Conservation (phyloP, 2,797 vertebrate species). For the Buceros bicornis region DNA sequence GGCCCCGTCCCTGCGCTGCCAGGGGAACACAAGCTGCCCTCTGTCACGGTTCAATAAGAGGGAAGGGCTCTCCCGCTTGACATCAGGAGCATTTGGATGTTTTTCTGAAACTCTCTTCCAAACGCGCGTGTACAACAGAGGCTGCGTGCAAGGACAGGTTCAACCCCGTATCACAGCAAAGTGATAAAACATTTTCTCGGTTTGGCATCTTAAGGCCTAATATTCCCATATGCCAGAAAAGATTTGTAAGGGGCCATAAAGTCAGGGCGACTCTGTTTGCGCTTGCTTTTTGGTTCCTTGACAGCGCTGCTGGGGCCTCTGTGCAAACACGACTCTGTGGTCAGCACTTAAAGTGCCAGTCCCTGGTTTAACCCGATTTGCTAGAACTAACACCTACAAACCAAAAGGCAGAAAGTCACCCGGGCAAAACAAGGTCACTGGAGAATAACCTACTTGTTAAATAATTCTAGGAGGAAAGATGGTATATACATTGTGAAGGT, state of each 20-base stretch:
- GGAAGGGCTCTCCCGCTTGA: neutral
- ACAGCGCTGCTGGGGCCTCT: constrained; percentile 24
- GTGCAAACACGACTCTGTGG: neutral
- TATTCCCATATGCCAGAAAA: constrained; percentile 8
- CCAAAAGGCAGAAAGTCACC: neutral
- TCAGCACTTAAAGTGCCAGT: neutral
- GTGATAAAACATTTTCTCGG: neutral
- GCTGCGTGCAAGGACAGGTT: neutral
- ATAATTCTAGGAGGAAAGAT: neutral
- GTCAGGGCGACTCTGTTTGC: constrained; percentile 36
- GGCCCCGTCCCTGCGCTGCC: neutral
- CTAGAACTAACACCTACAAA: neutral
- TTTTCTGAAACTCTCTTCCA: neutral
- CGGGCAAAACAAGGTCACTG: neutral
- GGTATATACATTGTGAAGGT: rapidly evolving
- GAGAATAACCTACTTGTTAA: neutral
- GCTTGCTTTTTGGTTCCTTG: constrained; percentile 43
- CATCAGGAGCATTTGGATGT: neutral
- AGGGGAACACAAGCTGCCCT: neutral
- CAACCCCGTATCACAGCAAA: neutral
- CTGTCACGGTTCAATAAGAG: neutral
- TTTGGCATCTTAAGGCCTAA: constrained; percentile 4
- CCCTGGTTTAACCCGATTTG: neutral
- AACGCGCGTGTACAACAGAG: neutral
- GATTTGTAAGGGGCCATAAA: constrained; percentile 45